Evolutionary conservation across 2,113 vertebrate genomes (phyloP), one percentile per base, ranked within the genome.

Genomic region (Aspiorhynchus laticeps): DNA sequence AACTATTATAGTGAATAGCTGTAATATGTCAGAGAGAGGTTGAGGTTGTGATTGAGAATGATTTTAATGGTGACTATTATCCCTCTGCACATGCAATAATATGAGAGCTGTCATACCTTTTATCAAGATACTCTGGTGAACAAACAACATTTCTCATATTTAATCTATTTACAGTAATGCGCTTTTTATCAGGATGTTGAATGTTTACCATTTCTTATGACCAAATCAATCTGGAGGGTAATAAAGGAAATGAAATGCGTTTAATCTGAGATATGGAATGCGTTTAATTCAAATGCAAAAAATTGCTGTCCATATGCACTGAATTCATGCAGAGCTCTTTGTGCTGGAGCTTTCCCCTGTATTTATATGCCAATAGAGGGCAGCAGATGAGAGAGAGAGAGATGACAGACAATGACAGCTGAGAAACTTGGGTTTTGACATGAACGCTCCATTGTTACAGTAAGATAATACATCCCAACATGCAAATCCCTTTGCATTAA

Each of bases 401-500:
- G 85, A 53, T 78, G 77, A 69, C 80, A 71, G 38, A 67, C 82
- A 85, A 81, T 90, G 87, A 90, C 93, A 94, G 92, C 92, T 91
- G 91, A 63, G 85, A 84, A 87, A 87, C 78, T 87, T 87, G 83
- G 85, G 87, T 87, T 86, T 88, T 91, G 86, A 90, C 89, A 89
- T 51, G 75, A 88, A 89, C 83, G 46, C 63, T 87, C 81, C 83
- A 89, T 89, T 89, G 85, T 87, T 88, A 88, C 80, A 86, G 71
- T 80, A 84, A 88, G 83, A 87, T 86, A 88, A 88, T 88, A 88
- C 88, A 90, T 76, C 85, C 87, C 85, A 82, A 91, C 85, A 91
- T 91, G 88, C 90, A 91, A 88, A 88, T 89, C 82, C 74, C 14
- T 87, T 84, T 88, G 75, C 85, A 86, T 88, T 87, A 89, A 81